Conservation (phyloP, 2,113 vertebrate species). For the Agelaius tricolor region DNA sequence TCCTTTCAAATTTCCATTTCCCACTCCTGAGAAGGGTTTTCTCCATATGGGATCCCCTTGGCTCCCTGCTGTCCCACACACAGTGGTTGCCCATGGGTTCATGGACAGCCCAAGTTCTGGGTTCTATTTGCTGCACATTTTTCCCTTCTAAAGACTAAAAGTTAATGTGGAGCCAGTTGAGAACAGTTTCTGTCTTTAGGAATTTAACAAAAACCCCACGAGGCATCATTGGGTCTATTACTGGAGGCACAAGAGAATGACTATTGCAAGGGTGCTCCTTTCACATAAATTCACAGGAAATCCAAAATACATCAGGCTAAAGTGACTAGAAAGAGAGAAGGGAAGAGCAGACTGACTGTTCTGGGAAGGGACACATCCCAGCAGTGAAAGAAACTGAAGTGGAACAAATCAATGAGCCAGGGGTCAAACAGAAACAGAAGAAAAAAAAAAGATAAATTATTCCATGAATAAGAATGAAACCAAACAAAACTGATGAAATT, state of each 20-base stretch:
- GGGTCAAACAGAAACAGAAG: neutral
- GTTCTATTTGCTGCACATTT: neutral
- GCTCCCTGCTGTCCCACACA: neutral
- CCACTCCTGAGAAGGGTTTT: accelerated
- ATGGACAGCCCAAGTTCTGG: neutral
- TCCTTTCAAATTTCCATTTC: neutral
- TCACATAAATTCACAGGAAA: neutral
- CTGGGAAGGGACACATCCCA: neutral
- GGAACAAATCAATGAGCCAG: neutral
- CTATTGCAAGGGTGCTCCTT: neutral
- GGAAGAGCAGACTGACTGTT: neutral
- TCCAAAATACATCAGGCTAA: neutral
- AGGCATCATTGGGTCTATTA: neutral
- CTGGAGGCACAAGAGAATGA: neutral
- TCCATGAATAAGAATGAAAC: neutral
- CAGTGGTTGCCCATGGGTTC: accelerated
- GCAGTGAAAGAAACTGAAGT: neutral
- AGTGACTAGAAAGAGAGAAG: neutral
- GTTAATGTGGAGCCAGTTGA: neutral
- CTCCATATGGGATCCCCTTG: accelerated
- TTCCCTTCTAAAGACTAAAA: neutral
- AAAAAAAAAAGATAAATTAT: neutral
- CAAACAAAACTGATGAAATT: neutral
- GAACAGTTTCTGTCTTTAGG: neutral
- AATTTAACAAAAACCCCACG: neutral